These are phyloP conservation scores for Ammodramus savannarum DNA, from an alignment of 2,113 vertebrate species.

Conservation along the genomic window DNA sequence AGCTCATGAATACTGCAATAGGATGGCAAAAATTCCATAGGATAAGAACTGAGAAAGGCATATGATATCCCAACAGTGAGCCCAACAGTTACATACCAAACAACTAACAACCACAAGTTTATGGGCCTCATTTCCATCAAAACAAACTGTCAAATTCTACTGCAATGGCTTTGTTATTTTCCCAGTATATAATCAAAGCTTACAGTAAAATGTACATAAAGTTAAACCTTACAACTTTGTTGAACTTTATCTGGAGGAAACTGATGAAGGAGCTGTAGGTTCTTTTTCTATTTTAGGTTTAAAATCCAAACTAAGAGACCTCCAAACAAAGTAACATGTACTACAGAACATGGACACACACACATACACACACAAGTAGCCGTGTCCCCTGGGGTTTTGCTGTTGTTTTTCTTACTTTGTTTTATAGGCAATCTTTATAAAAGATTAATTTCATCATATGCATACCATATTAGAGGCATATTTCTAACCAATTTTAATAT, in stretches of 20 bases:
- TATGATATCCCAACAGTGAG: background rate
- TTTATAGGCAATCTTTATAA: slow-evolving; percentile 43
- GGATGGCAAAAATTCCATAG: background rate
- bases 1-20: background rate
- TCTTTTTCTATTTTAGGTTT: background rate
- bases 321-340: background rate
- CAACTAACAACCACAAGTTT: background rate
- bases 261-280: background rate
- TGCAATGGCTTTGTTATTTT: background rate
- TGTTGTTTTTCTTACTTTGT: background rate
- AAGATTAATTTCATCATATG: slow-evolving; percentile 26
- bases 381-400: background rate
- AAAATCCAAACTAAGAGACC: background rate
- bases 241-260: background rate
- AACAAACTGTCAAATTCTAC: background rate
- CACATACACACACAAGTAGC: background rate
- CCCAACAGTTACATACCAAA: background rate
- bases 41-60: background rate
- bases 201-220: background rate
- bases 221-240: background rate
- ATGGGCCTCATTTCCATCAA: background rate
- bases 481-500: slow-evolving; percentile 11
- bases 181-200: background rate
- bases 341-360: background rate
- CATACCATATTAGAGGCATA: slow-evolving; percentile 13